Percentiles rank a stretch among this genome's conserved stretches.
These are phyloP conservation scores for Hirtodrosophila duncani DNA, from an alignment of 2,888 invertebrate species.

Conservation along the genomic window DNA sequence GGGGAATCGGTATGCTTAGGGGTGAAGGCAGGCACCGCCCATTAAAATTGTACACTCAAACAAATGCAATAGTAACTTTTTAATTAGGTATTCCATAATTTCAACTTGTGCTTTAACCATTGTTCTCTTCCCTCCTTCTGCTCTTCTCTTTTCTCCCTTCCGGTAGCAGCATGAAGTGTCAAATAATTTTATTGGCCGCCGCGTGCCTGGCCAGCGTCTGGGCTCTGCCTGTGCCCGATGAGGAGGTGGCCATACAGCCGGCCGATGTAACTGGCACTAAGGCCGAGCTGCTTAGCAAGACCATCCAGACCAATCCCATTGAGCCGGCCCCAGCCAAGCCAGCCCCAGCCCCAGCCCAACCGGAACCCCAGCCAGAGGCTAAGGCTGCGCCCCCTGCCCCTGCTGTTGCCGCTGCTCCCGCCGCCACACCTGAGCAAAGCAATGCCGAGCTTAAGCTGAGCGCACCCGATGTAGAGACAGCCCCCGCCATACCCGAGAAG, in stretches of 20 bases:
- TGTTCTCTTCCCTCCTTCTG: background rate
- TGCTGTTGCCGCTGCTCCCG: slow-evolving; percentile 9
- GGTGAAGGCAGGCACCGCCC: too few species aligned
- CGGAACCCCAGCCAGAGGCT: slow-evolving; percentile 19
- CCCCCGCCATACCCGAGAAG: slow-evolving; percentile 47
- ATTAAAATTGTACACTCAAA: too few species aligned
- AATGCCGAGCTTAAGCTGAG: slow-evolving; percentile 42
- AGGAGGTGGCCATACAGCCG: slow-evolving; percentile 63
- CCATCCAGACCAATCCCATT: slow-evolving; percentile 26
- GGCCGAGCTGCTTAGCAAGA: slow-evolving; percentile 30
- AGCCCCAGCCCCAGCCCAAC: too few species aligned
- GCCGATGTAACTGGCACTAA: slow-evolving; percentile 27
- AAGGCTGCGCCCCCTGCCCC: slow-evolving; percentile 5
- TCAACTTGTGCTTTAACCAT: background rate
- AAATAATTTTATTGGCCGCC: slow-evolving; percentile 69
- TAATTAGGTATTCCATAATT: too few species aligned
- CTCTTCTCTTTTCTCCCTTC: background rate
- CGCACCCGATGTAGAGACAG: slow-evolving; percentile 53
- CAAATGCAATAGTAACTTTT: too few species aligned
- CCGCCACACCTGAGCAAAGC: slow-evolving; percentile 26
- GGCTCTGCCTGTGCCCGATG: slow-evolving; percentile 74
- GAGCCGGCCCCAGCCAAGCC: slow-evolving; percentile 26
- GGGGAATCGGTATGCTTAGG: too few species aligned
- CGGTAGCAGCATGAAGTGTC: slow-evolving; percentile 69
- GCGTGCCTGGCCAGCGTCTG: slow-evolving; percentile 65